phyloP scores from a whole-genome alignment of 1,140 invertebrate genomes.

The Holotrichia oblita region DNA sequence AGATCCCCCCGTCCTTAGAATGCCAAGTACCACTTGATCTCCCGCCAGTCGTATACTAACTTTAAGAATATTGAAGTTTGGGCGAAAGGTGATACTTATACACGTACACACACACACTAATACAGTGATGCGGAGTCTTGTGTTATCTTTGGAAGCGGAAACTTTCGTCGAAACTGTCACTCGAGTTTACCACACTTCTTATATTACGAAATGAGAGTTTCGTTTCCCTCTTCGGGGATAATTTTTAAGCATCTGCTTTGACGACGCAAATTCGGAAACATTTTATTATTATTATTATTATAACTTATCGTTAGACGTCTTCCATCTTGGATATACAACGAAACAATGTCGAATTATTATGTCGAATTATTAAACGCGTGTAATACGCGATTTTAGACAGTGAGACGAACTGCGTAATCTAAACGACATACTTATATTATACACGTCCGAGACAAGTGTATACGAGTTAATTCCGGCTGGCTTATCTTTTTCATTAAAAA shows the following conservation, averaged over 20 bases:
- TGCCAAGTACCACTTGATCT: slow-evolving; percentile 30
- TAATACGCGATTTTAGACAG: too few relatives aligned
- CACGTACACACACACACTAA: neutral
- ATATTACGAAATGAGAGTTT: neutral
- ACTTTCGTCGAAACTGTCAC: neutral
- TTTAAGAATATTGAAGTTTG: slow-evolving; percentile 33
- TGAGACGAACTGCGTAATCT: neutral
- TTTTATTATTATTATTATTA: too few relatives aligned
- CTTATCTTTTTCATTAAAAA: slow-evolving; percentile 37
- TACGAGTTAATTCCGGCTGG: slow-evolving; percentile 15
- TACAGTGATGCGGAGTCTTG: neutral
- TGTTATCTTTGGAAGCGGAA: neutral
- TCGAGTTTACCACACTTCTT: neutral
- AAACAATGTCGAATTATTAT: too few relatives aligned
- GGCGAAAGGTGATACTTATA: neutral
- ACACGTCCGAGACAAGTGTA: neutral
- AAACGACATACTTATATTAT: slow-evolving; percentile 27
- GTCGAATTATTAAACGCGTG: too few relatives aligned
- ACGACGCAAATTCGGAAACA: too few relatives aligned
- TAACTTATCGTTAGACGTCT: too few relatives aligned
- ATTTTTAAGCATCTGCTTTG: too few relatives aligned
- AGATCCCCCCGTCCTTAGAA: neutral
- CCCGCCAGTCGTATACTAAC: slow-evolving; percentile 23
- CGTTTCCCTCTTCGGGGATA: too few relatives aligned
- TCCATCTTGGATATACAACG: too few relatives aligned